Conservation (phyloP, 2,113 vertebrate species). For the Cebus imitator region DNA sequence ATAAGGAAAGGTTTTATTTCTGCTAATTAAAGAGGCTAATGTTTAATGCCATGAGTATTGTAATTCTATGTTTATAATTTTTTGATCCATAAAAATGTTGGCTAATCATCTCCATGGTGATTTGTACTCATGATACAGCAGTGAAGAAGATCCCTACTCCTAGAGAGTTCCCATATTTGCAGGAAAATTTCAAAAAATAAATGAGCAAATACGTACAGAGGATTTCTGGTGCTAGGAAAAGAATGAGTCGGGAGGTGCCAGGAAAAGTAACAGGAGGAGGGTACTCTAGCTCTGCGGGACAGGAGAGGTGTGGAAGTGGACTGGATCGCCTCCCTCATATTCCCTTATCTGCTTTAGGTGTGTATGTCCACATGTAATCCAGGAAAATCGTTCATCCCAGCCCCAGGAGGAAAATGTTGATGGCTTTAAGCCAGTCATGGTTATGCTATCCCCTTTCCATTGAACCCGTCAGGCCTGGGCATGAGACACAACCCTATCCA, state of each 20-base stretch:
- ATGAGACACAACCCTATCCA: background rate
- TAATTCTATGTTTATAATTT: background rate
- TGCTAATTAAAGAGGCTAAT: no score
- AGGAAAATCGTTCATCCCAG: background rate
- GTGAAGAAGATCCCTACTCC: background rate
- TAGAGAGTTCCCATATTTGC: background rate
- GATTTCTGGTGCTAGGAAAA: background rate
- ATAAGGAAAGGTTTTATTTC: background rate
- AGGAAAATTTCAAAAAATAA: background rate
- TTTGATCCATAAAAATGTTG: background rate
- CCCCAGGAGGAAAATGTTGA: background rate
- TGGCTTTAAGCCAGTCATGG: background rate
- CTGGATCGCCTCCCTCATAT: accelerated
- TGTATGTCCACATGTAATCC: background rate
- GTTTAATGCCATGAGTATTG: background rate
- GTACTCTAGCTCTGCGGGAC: no score
- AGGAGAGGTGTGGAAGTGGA: background rate
- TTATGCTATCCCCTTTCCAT: no score
- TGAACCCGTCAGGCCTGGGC: background rate
- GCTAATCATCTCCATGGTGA: background rate
- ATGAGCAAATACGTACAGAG: background rate
- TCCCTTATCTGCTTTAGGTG: background rate
- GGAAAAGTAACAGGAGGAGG: background rate
- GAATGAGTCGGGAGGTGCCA: background rate
- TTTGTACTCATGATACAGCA: background rate